Percentiles rank a stretch among this genome's conserved stretches.
Evolutionary conservation across 2,888 invertebrate species (phyloP).

Genomic region (Oeneis ivallda): DNA sequence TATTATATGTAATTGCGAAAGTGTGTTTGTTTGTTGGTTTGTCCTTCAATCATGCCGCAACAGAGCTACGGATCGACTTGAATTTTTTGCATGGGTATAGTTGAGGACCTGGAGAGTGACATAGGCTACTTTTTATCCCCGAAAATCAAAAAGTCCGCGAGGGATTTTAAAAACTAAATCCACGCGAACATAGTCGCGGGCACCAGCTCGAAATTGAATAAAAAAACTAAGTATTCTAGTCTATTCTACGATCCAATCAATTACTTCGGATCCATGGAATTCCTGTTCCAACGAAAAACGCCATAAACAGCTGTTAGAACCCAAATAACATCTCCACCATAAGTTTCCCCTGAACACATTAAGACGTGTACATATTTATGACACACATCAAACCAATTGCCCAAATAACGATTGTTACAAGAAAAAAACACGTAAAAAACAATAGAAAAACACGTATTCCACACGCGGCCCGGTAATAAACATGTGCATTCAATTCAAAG

Average conservation of each 20-base stretch:
- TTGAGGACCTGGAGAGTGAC: no score
- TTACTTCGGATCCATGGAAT: neutral
- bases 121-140: no score
- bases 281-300: neutral
- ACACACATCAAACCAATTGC: slow-evolving; percentile 21
- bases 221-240: no score
- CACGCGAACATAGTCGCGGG: no score
- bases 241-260: neutral
- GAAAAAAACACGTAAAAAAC: slow-evolving; percentile 10
- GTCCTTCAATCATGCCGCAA: no score
- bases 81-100: no score
- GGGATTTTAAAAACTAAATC: no score
- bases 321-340: slow-evolving; percentile 4
- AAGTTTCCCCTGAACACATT: slow-evolving; percentile 15
- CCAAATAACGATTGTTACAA: slow-evolving; percentile 21
- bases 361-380: slow-evolving; percentile 17
- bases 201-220: no score
- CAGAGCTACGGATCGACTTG: no score
- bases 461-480: slow-evolving; percentile 5
- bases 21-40: no score
- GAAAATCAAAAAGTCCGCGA: no score
- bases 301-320: slow-evolving; percentile 10
- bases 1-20: no score
- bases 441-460: slow-evolving; percentile 21
- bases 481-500: slow-evolving; percentile 21